phyloP scores from a whole-genome alignment of 2,797 vertebrate genomes.

The Tokudaia tokunoshimensis region DNA sequence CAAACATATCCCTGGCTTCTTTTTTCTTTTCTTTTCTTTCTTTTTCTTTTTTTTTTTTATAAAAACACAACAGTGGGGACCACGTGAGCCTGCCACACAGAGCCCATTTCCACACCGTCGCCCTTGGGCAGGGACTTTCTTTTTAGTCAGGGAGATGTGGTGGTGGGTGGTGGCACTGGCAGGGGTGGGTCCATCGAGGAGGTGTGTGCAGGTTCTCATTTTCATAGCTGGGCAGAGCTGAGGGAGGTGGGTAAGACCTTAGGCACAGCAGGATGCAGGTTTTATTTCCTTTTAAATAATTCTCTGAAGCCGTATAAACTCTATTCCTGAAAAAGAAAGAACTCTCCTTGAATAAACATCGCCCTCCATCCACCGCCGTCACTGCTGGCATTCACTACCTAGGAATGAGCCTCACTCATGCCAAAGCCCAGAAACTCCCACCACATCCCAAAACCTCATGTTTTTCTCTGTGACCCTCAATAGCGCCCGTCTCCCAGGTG shows the following conservation, averaged over 20 bases:
- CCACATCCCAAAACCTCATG: conserved; percentile 79
- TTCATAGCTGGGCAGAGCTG: conserved; percentile 66
- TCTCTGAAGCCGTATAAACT: conserved; percentile 89
- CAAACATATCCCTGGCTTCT: neutral
- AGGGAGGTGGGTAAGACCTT: conserved; percentile 50
- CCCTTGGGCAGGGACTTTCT: neutral
- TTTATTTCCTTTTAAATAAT: conserved; percentile 88
- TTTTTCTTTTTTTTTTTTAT: neutral
- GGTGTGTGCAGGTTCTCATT: neutral
- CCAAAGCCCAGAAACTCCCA: conserved; percentile 73
- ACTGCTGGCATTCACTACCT: conserved; percentile 80
- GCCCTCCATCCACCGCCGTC: conserved; percentile 78
- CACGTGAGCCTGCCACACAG: fast-evolving
- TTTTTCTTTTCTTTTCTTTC: no score
- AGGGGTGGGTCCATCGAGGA: neutral
- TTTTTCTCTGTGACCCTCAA: conserved; percentile 80
- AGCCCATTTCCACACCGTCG: neutral
- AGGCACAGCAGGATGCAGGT: conserved; percentile 77
- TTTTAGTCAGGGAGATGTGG: neutral
- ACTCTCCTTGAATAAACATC: conserved; percentile 82
- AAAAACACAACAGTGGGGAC: neutral
- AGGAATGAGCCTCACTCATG: conserved; percentile 82
- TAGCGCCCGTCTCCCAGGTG: conserved; percentile 66
- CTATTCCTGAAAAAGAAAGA: conserved; percentile 86
- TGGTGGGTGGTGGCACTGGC: neutral